These are phyloP conservation scores for Magallana nippona DNA, from an alignment of 2,888 invertebrate genomes.

Conservation along the genomic window DNA sequence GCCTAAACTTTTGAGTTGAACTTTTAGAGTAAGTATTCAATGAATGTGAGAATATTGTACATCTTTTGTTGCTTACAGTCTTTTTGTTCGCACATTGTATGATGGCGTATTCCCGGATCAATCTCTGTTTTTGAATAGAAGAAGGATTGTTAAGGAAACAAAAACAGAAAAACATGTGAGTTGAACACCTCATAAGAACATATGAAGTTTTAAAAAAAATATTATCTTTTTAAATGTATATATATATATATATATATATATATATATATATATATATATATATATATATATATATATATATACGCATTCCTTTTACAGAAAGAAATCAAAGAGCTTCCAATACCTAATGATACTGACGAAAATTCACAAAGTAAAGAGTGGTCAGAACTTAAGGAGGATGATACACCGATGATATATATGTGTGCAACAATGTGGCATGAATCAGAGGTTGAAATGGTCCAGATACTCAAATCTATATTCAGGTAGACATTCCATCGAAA, in stretches of 20 bases:
- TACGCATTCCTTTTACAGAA: slow-evolving; percentile 21
- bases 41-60: too few relatives aligned
- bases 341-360: slow-evolving; percentile 57
- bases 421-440: slow-evolving; percentile 80
- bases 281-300: too few relatives aligned
- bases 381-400: slow-evolving; percentile 60
- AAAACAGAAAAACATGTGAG: slow-evolving; percentile 47
- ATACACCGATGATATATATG: slow-evolving; percentile 75
- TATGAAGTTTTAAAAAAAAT: too few relatives aligned
- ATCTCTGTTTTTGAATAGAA: slow-evolving; percentile 94
- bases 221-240: too few relatives aligned
- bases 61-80: slow-evolving; percentile 69
- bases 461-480: slow-evolving; percentile 77
- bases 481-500: slow-evolving; percentile 60
- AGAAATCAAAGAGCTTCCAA: slow-evolving; percentile 54
- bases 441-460: slow-evolving; percentile 77
- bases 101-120: slow-evolving; percentile 95
- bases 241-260: too few relatives aligned
- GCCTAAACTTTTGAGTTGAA: background rate
- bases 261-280: too few relatives aligned
- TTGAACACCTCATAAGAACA: background rate
- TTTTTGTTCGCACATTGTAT: slow-evolving; percentile 97
- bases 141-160: slow-evolving; percentile 87
- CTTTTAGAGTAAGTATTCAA: too few relatives aligned
- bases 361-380: slow-evolving; percentile 54